These are phyloP conservation scores for Paradoxurus hermaphroditus DNA, from an alignment of 2,113 vertebrate genomes.

Conservation along the genomic window DNA sequence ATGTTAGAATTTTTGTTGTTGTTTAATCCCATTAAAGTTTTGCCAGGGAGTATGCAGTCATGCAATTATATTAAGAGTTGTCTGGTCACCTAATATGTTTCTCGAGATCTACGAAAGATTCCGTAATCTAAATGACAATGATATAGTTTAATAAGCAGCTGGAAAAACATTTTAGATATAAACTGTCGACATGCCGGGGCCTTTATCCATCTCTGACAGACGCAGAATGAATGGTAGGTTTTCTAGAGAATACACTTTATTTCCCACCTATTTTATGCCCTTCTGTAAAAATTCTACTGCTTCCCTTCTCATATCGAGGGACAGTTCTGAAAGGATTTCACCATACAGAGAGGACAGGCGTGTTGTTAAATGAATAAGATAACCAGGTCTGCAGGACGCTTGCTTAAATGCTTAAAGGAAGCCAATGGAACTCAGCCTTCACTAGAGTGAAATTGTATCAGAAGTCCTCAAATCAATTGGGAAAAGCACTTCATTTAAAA, in stretches of 20 bases:
- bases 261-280: neutral
- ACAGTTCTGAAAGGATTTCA: constrained; percentile 6
- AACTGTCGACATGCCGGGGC: neutral
- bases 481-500: neutral
- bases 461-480: neutral
- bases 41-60: constrained; percentile 32
- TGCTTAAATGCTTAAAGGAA: neutral
- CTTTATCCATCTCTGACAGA: neutral
- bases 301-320: neutral
- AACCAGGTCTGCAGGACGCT: neutral
- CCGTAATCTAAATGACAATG: constrained; percentile 16
- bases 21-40: constrained; percentile 52
- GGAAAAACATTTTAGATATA: constrained; percentile 14
- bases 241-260: neutral
- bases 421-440: neutral
- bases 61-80: constrained; percentile 43
- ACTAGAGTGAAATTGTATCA: neutral
- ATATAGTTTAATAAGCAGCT: constrained; percentile 28
- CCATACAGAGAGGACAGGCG: neutral
- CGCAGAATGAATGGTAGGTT: neutral
- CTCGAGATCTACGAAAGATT: constrained; percentile 27
- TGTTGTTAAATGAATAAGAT: neutral
- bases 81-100: constrained; percentile 41
- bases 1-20: constrained; percentile 29
- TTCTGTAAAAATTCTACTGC: neutral